Evolutionary conservation across 2,113 vertebrate species (phyloP).

Genomic region (Callaeas wilsoni): DNA sequence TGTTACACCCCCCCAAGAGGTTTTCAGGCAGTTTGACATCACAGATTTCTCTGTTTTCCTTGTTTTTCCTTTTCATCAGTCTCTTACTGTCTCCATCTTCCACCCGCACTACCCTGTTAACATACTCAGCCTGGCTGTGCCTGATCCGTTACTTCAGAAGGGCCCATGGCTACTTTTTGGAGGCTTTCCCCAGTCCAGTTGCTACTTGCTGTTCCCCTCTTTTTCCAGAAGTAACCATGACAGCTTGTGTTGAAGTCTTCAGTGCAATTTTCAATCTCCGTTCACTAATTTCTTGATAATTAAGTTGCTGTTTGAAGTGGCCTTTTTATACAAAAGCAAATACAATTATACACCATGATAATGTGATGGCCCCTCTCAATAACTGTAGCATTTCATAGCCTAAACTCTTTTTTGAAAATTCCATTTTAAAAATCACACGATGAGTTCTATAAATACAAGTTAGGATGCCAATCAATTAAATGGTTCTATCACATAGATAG

Average conservation of each 20-base stretch:
- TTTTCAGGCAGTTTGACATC: background rate
- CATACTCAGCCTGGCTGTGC: background rate
- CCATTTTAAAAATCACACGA: background rate
- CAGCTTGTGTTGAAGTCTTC: background rate
- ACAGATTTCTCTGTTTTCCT: background rate
- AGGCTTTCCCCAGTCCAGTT: background rate
- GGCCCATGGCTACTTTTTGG: background rate
- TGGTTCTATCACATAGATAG: background rate
- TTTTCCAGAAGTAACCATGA: background rate
- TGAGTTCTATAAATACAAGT: background rate
- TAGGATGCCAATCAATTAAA: background rate
- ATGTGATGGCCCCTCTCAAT: background rate
- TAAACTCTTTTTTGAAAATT: background rate
- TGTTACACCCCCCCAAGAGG: background rate
- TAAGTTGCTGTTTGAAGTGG: background rate
- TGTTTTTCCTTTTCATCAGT: background rate
- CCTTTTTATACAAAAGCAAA: background rate
- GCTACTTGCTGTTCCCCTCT: background rate
- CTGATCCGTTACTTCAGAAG: background rate
- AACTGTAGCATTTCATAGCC: background rate
- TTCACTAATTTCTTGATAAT: background rate
- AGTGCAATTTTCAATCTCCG: background rate
- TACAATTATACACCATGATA: background rate
- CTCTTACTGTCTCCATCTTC: background rate
- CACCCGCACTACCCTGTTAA: background rate